Evolutionary conservation across 2,797 vertebrate genomes (phyloP).

Genomic region (Sphenopsis melanotis): DNA sequence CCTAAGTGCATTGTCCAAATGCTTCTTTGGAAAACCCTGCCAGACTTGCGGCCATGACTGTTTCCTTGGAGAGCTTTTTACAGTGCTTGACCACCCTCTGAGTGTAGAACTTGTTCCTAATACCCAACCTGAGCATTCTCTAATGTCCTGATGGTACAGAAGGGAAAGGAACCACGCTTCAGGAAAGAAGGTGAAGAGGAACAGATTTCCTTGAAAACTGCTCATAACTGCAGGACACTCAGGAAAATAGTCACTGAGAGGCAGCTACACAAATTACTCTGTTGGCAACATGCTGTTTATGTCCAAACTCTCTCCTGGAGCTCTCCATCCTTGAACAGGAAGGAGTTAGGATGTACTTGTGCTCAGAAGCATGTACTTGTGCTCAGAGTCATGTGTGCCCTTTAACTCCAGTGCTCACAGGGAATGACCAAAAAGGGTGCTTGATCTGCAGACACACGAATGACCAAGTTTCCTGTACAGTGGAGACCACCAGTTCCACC

Average conservation of each 20-base stretch:
- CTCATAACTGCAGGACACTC: neutral
- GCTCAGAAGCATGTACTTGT: neutral
- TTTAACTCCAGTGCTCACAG: neutral
- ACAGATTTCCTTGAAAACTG: neutral
- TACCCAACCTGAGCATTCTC: neutral
- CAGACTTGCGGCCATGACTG: rapidly evolving
- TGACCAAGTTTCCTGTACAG: neutral
- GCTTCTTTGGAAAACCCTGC: neutral
- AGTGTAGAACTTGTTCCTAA: neutral
- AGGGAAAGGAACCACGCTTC: neutral
- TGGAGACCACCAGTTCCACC: neutral
- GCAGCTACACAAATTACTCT: neutral
- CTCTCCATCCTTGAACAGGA: neutral
- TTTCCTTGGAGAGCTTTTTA: neutral
- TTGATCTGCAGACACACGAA: neutral
- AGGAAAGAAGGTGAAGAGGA: neutral
- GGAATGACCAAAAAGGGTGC: neutral
- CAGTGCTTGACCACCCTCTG: neutral
- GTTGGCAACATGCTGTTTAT: neutral
- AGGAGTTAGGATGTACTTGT: neutral
- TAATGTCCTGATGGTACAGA: neutral
- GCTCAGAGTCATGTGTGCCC: neutral
- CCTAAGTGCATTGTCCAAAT: neutral
- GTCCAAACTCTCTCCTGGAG: neutral
- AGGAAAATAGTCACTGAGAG: neutral